Conservation (phyloP, 2,888 invertebrate genomes). For the Hoplodrina ambigua region DNA sequence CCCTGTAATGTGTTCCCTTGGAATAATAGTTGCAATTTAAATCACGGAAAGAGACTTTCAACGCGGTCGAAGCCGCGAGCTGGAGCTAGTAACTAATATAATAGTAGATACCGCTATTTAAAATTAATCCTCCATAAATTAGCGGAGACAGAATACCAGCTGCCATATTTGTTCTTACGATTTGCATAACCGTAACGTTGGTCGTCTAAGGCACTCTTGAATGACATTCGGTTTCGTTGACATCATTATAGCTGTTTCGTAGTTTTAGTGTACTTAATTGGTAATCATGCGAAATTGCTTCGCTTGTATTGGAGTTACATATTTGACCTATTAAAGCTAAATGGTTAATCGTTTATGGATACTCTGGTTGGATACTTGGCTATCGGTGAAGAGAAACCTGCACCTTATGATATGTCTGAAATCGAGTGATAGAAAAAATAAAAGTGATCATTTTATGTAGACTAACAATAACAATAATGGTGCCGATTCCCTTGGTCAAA, state of each 20-base stretch:
- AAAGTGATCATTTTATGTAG: too few relatives aligned
- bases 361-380: too few relatives aligned
- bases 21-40: too few relatives aligned
- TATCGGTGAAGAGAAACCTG: too few relatives aligned
- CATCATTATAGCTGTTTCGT: constrained; percentile 20
- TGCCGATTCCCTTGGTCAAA: too few relatives aligned
- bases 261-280: constrained; percentile 22
- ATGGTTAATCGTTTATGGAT: constrained; percentile 23
- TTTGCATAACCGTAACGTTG: constrained; percentile 44
- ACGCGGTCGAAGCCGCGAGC: too few relatives aligned
- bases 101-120: constrained; percentile 25
- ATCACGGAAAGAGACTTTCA: too few relatives aligned
- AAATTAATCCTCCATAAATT: constrained; percentile 29
- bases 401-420: too few relatives aligned
- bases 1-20: too few relatives aligned
- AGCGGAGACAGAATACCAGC: constrained; percentile 10
- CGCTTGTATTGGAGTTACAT: constrained; percentile 23
- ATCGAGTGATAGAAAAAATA: too few relatives aligned
- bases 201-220: constrained; percentile 17
- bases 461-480: too few relatives aligned
- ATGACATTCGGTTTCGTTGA: constrained; percentile 38
- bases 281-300: constrained; percentile 25
- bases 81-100: too few relatives aligned
- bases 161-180: constrained; percentile 32
- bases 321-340: constrained; percentile 20